Evolutionary conservation across 1,140 invertebrate species (phyloP), one percentile per base, ranked within the genome.

Genomic region (Stegodyphus dumicola): DNA sequence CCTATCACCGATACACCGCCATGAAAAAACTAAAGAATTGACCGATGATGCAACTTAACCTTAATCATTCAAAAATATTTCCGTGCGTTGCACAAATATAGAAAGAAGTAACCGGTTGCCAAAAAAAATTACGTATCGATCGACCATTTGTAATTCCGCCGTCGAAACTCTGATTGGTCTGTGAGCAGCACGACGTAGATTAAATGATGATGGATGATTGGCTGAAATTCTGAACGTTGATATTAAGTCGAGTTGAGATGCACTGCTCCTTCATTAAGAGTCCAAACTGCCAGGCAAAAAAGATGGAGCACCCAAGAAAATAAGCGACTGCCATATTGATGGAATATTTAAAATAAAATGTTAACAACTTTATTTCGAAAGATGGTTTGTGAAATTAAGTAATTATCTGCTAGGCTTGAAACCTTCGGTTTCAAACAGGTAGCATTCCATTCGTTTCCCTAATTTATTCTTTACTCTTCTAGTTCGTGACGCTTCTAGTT

Each of bases 141-240:
- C 78, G 17, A 15, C 78, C 78, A 80, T 80, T 80, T 80, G 78
- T 80, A 80, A 80, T 80, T 71, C 78, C 54, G 33, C 66, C 78
- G 66, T 80, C 78, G 78, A 80, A 73, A 60, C 71, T 73, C 78
- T 80, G 78, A 80, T 80, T 80, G 78, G 78, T 71, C 69, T 73
- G 67, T 73, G 53, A 51, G 78, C n/a, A 71, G 78, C 78, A 80
- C 78, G 78, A 80, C 78, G 78, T 80, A 80, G 67, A 80, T 80
- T 80, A 80, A 80, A 80, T 80, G 78, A 80, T 80, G 78, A 80
- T 80, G 78, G 78, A 80, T 80, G 78, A 80, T 80, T 80, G 78
- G 78, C 49, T 56, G 67, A 80, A 80, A 80, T 80, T 73, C 78
- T 49, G 78, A 80, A 80, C 78, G 69, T 54, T 80, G 78, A 73